Evolutionary conservation across 2,888 invertebrate species (phyloP), one percentile per base, ranked within the genome.

Genomic region (Chrysotoxum bicinctum): DNA sequence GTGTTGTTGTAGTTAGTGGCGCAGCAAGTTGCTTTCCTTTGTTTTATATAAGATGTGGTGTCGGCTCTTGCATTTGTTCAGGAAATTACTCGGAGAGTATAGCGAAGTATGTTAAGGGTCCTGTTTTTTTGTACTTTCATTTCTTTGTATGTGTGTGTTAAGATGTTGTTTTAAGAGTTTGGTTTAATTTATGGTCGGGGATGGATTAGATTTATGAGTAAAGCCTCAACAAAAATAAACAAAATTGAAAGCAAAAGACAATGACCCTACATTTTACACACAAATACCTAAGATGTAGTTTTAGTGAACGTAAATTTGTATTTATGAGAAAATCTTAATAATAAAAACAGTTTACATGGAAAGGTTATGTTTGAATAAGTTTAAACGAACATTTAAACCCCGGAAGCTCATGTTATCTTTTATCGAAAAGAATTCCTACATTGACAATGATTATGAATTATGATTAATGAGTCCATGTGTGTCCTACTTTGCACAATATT

Each of bases 1-100:
- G 56, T 48, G 54, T 35, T 40, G 48, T 16, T 32, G 48, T 74
- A 74, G 35, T 74, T 23, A 50, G 43, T 30, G 68, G 50, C 23
- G 43, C 73, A 73, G 32, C 35, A 79, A 50, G 79, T 75, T 56
- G 50, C 1, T 50, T 52, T 73, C n/a, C 14, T 52, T 73, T 50
- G 32, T 72, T 66, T 70, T 73, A 30, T 37, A 21, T 60, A 40
- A 23, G 60, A 37, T 35, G 30, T 56, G 21, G 35, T 43, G 43
- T 30, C 35, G 43, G 40, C 30, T 54, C 45, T 19, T 50, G 32
- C 48, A 62, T 81, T 81, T 81, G 62, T 81, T 50, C 2, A 75
- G 75, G 40, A 81, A 70, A 81, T 75, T 69, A 70, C 75, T 81
- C 48, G 48, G 48, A 81, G 69, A 62, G 80, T 23, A 26, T 48